Conservation (phyloP, 1,140 invertebrate species). For the Galendromus occidentalis region DNA sequence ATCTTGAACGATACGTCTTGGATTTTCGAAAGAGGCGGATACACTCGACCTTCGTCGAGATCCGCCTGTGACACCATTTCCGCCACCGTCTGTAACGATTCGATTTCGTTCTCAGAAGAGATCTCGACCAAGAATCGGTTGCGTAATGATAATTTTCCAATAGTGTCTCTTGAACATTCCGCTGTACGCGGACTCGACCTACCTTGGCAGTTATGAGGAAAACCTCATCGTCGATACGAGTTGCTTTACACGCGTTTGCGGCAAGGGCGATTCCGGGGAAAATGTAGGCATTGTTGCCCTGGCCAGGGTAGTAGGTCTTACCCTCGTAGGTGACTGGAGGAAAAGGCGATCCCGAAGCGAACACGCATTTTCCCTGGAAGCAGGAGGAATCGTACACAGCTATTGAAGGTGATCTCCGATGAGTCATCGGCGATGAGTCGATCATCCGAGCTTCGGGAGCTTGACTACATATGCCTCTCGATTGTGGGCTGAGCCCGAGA, state of each 20-base stretch:
- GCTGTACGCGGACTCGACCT: no score
- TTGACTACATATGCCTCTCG: no score
- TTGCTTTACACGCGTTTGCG: conserved; percentile 37
- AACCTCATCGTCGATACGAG: conserved; percentile 41
- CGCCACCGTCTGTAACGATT: conserved; percentile 42
- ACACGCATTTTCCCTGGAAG: conserved; percentile 57
- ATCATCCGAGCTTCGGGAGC: no score
- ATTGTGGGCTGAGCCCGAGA: not conserved
- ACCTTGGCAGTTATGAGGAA: conserved; percentile 73
- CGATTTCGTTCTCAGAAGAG: no score
- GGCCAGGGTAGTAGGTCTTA: conserved; percentile 62
- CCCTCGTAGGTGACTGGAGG: conserved; percentile 51
- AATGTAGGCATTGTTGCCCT: conserved; percentile 84
- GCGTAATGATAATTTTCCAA: no score
- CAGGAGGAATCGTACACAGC: no score
- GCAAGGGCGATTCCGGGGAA: conserved; percentile 82
- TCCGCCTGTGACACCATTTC: conserved; percentile 61
- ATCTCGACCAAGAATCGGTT: no score
- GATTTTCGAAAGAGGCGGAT: conserved; percentile 75
- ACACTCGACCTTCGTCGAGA: conserved; percentile 67
- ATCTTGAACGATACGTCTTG: conserved; percentile 69
- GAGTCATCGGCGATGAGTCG: not conserved
- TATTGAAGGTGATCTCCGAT: not conserved
- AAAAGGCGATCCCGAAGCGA: conserved; percentile 81
- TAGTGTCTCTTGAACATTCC: no score